A percentile compares a stretch with the other conserved stretches of the same genome.
These are phyloP conservation scores for Pelvicachromis taeniatus DNA, from an alignment of 2,113 vertebrate species.

Conservation along the genomic window DNA sequence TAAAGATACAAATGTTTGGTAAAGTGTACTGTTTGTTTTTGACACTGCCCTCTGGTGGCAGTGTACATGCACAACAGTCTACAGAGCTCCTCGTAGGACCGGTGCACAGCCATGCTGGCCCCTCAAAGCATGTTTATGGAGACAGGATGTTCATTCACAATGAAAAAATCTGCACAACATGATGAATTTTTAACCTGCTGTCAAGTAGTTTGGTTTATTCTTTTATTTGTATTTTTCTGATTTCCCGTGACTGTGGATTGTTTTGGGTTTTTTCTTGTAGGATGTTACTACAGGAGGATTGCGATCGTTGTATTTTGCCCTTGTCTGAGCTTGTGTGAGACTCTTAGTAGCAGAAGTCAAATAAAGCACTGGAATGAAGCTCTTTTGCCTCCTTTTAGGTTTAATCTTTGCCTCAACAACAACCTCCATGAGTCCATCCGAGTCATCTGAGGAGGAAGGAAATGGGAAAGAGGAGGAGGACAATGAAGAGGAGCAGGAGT, in stretches of 20 bases:
- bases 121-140: background rate
- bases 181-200: background rate
- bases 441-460: background rate
- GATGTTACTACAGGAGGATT: background rate
- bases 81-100: background rate
- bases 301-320: rapidly evolving
- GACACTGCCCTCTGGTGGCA: background rate
- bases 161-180: background rate
- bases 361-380: rapidly evolving
- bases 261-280: background rate
- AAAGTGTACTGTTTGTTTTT: background rate
- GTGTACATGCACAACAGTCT: rapidly evolving
- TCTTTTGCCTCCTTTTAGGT: background rate
- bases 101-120: background rate
- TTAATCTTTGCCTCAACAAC: background rate
- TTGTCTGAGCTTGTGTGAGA: background rate
- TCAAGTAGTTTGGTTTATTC: background rate
- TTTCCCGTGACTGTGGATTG: background rate
- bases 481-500: background rate
- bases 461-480: background rate
- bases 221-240: background rate
- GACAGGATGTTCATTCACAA: background rate
- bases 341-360: rapidly evolving
- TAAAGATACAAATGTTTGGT: background rate
- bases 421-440: rapidly evolving